These are phyloP conservation scores for Papio anubis DNA, from an alignment of 2,113 vertebrate genomes.

Conservation along the genomic window DNA sequence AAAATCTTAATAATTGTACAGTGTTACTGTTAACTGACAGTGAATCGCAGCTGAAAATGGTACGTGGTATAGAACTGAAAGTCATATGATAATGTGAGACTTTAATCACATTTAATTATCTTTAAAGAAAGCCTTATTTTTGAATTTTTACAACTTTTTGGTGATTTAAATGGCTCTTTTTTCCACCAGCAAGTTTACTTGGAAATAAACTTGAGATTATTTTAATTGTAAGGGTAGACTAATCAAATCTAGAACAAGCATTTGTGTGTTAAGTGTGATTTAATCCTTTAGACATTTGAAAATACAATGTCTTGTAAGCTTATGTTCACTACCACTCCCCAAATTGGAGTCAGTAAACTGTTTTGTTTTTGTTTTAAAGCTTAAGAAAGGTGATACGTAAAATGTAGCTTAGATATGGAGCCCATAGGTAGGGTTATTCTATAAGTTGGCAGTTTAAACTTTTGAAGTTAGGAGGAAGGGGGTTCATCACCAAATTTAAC, in stretches of 20 bases:
- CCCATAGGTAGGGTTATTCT: neutral
- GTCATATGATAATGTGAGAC: neutral
- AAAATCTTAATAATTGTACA: constrained; percentile 48
- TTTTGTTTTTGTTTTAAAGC: neutral
- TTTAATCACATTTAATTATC: neutral
- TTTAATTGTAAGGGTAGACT: constrained; percentile 41
- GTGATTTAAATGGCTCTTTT: neutral
- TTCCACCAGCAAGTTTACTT: constrained; percentile 2
- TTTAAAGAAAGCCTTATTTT: neutral
- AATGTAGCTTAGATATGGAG: neutral
- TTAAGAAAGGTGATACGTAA: neutral
- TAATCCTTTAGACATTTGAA: constrained; percentile 56
- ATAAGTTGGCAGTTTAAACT: neutral
- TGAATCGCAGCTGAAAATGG: neutral
- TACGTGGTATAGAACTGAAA: neutral
- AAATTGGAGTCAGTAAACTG: neutral
- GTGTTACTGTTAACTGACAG: constrained; percentile 50
- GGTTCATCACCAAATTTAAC: neutral
- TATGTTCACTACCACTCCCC: neutral
- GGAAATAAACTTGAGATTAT: neutral
- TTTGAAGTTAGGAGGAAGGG: constrained; percentile 6
- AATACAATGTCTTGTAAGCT: neutral
- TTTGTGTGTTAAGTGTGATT: constrained; percentile 51
- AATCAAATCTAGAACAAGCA: constrained; percentile 40
- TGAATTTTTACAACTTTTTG: neutral